Evolutionary conservation across 2,797 vertebrate species (phyloP).

Genomic region (Apogon hyalosoma): DNA sequence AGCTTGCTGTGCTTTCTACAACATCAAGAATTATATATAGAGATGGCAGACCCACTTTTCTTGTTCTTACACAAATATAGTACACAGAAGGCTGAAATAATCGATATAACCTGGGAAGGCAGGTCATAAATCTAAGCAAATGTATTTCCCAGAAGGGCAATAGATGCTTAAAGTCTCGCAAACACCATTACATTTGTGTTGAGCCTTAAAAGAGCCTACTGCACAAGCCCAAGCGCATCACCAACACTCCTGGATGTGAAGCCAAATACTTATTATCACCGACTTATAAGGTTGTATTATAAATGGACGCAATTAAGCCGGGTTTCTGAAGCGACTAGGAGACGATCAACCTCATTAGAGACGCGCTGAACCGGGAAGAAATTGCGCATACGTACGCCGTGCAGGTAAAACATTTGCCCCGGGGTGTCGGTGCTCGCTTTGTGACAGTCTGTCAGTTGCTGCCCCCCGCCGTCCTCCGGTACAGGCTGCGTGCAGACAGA

Average conservation of each 20-base stretch:
- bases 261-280: conserved; percentile 68
- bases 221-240: conserved; percentile 27
- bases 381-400: conserved; percentile 43
- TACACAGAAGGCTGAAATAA: conserved; percentile 60
- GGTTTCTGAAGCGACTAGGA: conserved; percentile 63
- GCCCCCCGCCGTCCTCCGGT: conserved; percentile 35
- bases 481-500: conserved; percentile 53
- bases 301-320: conserved; percentile 77
- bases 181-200: conserved; percentile 47
- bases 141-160: conserved; percentile 68
- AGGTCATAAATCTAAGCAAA: conserved; percentile 76
- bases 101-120: conserved; percentile 68
- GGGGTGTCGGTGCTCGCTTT: conserved; percentile 50
- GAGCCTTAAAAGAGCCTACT: conserved; percentile 10
- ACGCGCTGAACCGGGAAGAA: conserved; percentile 62
- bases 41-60: conserved; percentile 63
- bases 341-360: conserved; percentile 73
- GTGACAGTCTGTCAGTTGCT: conserved; percentile 62
- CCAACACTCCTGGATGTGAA: conserved; percentile 31
- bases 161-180: conserved; percentile 45
- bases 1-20: conserved; percentile 34
- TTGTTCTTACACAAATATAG: conserved; percentile 60
- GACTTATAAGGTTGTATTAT: conserved; percentile 61
- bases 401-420: conserved; percentile 72
- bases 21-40: conserved; percentile 63